phyloP scores from a whole-genome alignment of 1,140 invertebrate genomes.

The Drosophila varians region DNA sequence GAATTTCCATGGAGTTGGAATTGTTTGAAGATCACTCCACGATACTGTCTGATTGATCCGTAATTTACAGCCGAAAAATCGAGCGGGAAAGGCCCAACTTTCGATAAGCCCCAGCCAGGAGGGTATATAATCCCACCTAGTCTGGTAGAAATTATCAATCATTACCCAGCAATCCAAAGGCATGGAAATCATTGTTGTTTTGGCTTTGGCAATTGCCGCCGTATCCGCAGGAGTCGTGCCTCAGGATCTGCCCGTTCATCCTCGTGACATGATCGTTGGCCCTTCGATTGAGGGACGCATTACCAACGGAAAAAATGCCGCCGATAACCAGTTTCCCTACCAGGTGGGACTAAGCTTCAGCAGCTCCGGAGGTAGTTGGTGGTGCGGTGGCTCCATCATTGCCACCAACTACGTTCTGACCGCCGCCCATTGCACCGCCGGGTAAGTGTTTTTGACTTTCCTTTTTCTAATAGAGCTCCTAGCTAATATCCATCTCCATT shows the following conservation, averaged over 20 bases:
- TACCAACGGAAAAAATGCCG: constrained; percentile 66
- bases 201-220: background rate
- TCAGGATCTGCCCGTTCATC: constrained; percentile 42
- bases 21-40: too few relatives aligned
- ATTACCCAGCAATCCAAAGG: too few relatives aligned
- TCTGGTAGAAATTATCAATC: too few relatives aligned
- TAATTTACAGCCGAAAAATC: too few relatives aligned
- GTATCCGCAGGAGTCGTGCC: constrained; percentile 54
- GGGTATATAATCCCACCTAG: too few relatives aligned
- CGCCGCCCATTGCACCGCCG: constrained; percentile 85
- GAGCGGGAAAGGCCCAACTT: too few relatives aligned
- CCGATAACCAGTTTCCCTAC: constrained; percentile 84
- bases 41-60: too few relatives aligned
- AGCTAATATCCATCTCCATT: background rate
- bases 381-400: constrained; percentile 86
- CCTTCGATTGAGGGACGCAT: constrained; percentile 64
- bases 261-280: constrained; percentile 39
- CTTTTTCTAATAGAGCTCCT: constrained; percentile 1
- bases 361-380: constrained; percentile 53
- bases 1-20: too few relatives aligned
- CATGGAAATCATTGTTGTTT: constrained; percentile 52
- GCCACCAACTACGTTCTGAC: constrained; percentile 84
- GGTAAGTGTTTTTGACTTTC: constrained; percentile 12
- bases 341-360: constrained; percentile 84
- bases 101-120: too few relatives aligned